These are phyloP conservation scores for Oxyscelio sp. DNA, from an alignment of 2,888 invertebrate species.

Conservation along the genomic window DNA sequence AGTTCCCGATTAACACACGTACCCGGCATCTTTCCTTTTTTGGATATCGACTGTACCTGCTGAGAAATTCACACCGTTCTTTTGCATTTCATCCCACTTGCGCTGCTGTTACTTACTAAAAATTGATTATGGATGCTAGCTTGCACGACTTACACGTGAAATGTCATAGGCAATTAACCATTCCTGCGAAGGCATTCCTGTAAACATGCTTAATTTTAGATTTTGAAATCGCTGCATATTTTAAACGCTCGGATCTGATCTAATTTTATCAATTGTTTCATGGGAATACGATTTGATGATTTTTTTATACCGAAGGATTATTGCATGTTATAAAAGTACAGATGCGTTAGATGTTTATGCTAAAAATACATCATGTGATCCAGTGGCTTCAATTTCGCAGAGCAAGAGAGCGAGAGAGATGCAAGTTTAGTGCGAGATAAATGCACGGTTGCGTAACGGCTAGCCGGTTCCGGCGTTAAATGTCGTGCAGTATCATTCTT, in stretches of 20 bases:
- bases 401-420: conserved; percentile 72
- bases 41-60: too few species aligned
- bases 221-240: conserved; percentile 33
- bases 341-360: conserved; percentile 71
- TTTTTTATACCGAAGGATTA: conserved; percentile 50
- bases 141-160: too few species aligned
- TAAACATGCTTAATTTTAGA: conserved; percentile 1
- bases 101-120: too few species aligned
- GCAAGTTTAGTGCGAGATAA: conserved; percentile 48
- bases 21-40: too few species aligned
- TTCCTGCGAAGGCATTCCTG: too few species aligned
- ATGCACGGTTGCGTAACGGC: conserved; percentile 81
- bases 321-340: conserved; percentile 31
- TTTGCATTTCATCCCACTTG: too few species aligned
- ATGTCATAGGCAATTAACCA: too few species aligned
- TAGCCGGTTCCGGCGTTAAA: conserved; percentile 64
- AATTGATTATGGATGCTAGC: too few species aligned
- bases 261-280: conserved; percentile 57
- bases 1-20: too few species aligned
- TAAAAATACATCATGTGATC: conserved; percentile 84
- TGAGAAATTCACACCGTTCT: too few species aligned
- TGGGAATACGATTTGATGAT: conserved; percentile 23
- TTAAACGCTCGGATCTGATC: conserved; percentile 16
- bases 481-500: conserved; percentile 15
- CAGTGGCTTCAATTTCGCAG: conserved; percentile 83